These are phyloP conservation scores for Lucilia sericata DNA, from an alignment of 1,140 invertebrate genomes.

Conservation along the genomic window DNA sequence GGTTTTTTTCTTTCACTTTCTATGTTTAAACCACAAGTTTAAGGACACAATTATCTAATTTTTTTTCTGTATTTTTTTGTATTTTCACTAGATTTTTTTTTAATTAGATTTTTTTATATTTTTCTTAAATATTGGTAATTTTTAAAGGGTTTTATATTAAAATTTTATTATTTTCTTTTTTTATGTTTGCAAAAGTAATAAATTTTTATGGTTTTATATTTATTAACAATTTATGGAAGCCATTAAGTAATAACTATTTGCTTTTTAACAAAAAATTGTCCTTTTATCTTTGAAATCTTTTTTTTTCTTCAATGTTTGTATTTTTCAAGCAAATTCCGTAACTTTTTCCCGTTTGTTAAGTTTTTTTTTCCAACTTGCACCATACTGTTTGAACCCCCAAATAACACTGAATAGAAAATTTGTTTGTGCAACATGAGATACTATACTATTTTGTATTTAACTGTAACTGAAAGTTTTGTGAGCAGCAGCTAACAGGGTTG, in stretches of 20 bases:
- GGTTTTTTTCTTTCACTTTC: not conserved
- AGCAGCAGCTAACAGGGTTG: not conserved
- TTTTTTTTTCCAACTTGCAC: constrained; percentile 6
- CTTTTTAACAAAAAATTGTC: not conserved
- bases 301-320: not conserved
- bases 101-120: not conserved
- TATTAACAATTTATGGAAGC: not conserved
- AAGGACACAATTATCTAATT: not conserved
- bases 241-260: not conserved
- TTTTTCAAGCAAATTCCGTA: constrained; percentile 16
- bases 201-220: not conserved
- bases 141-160: not conserved
- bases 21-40: not conserved
- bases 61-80: not conserved
- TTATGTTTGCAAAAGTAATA: not conserved
- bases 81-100: not conserved
- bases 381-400: constrained; percentile 27
- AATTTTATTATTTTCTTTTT: not conserved
- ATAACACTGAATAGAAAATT: constrained; percentile 1
- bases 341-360: not conserved
- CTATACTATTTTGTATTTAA: not conserved
- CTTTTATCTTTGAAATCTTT: not conserved
- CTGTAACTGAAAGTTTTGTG: not conserved
- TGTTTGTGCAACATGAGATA: constrained; percentile 17
- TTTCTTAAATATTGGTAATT: not conserved